These are phyloP conservation scores for Lasioglossum figueresi DNA, from an alignment of 2,888 invertebrate genomes.

Conservation along the genomic window DNA sequence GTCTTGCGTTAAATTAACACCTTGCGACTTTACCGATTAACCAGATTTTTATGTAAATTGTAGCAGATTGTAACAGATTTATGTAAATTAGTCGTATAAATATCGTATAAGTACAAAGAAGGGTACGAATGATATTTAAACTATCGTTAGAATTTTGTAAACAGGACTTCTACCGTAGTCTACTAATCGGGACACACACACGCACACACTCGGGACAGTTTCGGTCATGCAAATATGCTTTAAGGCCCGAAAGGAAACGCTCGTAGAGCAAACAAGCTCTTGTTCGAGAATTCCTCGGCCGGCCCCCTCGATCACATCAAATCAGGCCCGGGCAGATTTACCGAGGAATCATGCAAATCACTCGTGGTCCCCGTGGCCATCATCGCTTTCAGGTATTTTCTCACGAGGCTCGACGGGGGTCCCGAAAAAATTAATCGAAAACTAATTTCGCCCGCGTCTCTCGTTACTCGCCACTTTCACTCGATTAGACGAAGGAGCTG, in stretches of 20 bases:
- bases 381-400: slow-evolving; percentile 48
- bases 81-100: background rate
- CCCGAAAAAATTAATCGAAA: slow-evolving; percentile 56
- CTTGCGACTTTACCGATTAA: too few relatives aligned
- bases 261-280: slow-evolving; percentile 34
- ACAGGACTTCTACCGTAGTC: background rate
- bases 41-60: background rate
- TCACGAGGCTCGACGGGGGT: background rate
- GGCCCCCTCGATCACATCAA: slow-evolving; percentile 35
- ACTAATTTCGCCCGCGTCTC: slow-evolving; percentile 54
- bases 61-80: too few relatives aligned
- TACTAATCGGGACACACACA: too few relatives aligned
- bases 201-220: background rate
- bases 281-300: slow-evolving; percentile 19
- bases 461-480: slow-evolving; percentile 63
- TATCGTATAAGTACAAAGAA: background rate
- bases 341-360: slow-evolving; percentile 61
- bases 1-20: background rate
- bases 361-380: slow-evolving; percentile 28
- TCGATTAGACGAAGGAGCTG: slow-evolving; percentile 63
- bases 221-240: slow-evolving; percentile 2
- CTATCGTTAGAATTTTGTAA: background rate
- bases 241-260: slow-evolving; percentile 1
- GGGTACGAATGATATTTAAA: background rate
- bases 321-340: slow-evolving; percentile 42